Evolutionary conservation across 2,797 vertebrate genomes (phyloP), one percentile per base, ranked within the genome.

Genomic region (Linurgus olivaceus): DNA sequence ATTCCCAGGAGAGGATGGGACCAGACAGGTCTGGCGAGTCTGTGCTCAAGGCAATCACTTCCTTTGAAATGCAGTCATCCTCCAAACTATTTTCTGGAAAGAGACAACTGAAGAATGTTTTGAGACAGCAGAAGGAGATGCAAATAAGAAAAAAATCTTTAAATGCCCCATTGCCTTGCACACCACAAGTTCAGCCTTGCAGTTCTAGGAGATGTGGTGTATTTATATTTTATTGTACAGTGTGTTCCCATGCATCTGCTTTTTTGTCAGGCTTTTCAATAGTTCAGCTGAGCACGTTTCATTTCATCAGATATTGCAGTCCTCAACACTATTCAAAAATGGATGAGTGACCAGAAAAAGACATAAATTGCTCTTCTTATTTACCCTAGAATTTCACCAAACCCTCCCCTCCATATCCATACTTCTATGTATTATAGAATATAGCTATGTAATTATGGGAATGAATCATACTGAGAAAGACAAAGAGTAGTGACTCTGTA

Each of bases 11-110:
- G 71, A 81, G 84, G 77, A 84, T 70, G 91, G 74, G 91, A 88
- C 57, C 72, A 92, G 96, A 54, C 95, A 96, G 91, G 93, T 48
- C 91, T 93, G 86, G 80, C 74, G 62, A 45, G 54, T 77, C 85
- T 68, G 68, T 31, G 91, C 94, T 94, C 61, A 86, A 83, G 93
- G 95, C 95, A 58, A 77, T 91, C 75, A 17, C 87, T 67, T 65
- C 67, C 89, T 95, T 89, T 86, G 94, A 94, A 96, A 93, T 73
- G 73, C 82, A 83, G 38, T 82, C 47, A 11, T 71, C 73, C 55
- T 29, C 78, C 72, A 86, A 75, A 89, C 28, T 68, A 65, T 65
- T 76, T 68, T 67, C 84, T 74, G 89, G 85, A 88, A 86, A 58
- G 72, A 94, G 61, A 77, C 68, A 80, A 71, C 78, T 93, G 82